Evolutionary conservation across 1,140 invertebrate species (phyloP), one percentile per base, ranked within the genome.

Genomic region (Polyergus mexicanus): DNA sequence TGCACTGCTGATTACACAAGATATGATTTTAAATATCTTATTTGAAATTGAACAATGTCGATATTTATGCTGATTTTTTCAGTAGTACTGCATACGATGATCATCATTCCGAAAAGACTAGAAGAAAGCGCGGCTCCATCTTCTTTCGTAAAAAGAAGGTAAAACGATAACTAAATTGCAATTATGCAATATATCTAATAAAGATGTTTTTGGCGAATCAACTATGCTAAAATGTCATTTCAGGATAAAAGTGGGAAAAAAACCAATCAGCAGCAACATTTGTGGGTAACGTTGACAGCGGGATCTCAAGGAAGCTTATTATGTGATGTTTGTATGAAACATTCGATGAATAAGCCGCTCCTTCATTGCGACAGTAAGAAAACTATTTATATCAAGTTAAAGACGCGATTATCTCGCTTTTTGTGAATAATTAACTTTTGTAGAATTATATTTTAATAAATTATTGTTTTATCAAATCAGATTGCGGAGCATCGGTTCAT

Each of bases 141-240:
- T 98, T 98, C 96, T 98, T 98, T 92, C 97, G 98, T 85, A 98
- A 98, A 94, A 98, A 98, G 94, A 98, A 98, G 95, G 97, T 97
- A 94, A 51, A 35, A 0, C 35, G 11, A 78, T 69, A 19, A 58
- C 65, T n/a, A 25, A 16, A 56, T 51, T 47, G 28, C 16, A 10
- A 2, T 71, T 25, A 10, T 1, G 11, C 47, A 41, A 86, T 11
- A 44, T 28, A 19, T 56, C 22, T 60, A 13, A 56, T 47, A 56
- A 69, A 74, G 4, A 22, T 10, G 1, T 63, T 62, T 56, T 25
- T 51, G 6, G 66, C 28, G 19, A 74, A 51, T 51, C 47, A 5
- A 63, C 47, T 38, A 6, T 71, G 19, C 38, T 78, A 7, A 51
- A 62, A 86, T 87, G 51, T 58, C n/a, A 62, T 84, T 85, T 7